phyloP scores from a whole-genome alignment of 2,797 vertebrate genomes.

The Pipistrellus nathusii region DNA sequence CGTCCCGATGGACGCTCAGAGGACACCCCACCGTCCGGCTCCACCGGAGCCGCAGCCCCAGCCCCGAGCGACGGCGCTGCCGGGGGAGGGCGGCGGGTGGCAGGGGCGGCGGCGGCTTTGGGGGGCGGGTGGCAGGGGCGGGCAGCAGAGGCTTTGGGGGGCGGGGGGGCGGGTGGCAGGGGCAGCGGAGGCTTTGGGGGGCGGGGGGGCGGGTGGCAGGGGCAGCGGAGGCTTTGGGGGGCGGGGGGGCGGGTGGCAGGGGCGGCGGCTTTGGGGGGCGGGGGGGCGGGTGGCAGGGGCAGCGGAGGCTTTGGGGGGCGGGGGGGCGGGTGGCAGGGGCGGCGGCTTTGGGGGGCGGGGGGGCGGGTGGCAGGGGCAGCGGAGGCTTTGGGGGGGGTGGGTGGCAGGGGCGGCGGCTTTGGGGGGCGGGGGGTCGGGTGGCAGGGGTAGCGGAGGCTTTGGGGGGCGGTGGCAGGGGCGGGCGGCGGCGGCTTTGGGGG shows the following conservation, averaged over 20 bases:
- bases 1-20: no score
- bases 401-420: no score
- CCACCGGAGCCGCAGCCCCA: rapidly evolving
- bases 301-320: background rate
- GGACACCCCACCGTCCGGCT: no score
- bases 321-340: background rate
- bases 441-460: no score
- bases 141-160: background rate
- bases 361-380: no score
- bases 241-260: background rate
- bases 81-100: no score
- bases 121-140: no score
- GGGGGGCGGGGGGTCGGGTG: no score
- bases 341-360: background rate
- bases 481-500: no score
- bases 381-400: background rate
- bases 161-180: no score
- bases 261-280: background rate
- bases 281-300: background rate
- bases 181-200: background rate
- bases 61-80: background rate
- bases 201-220: no score
- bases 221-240: background rate
- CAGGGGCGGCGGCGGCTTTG: background rate
- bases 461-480: no score